phyloP scores from a whole-genome alignment of 2,888 invertebrate species.

The Parasteatoda lunata region DNA sequence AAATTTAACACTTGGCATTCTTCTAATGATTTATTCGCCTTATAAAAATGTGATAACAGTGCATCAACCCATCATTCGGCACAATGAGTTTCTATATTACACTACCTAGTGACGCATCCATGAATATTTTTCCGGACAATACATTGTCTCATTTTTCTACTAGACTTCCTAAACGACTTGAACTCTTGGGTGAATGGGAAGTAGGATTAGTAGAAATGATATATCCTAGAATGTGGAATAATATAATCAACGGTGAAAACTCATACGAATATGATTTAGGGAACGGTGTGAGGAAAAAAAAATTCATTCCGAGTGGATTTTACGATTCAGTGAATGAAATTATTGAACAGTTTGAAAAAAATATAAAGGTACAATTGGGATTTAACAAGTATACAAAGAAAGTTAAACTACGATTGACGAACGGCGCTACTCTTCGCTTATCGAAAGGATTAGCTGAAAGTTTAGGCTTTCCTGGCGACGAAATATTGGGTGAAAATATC shows the following conservation, averaged over 20 bases:
- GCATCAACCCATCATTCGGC: neutral
- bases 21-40: slow-evolving; percentile 1
- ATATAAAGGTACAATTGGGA: too few species aligned
- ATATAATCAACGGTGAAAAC: slow-evolving; percentile 14
- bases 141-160: slow-evolving; percentile 71
- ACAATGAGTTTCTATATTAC: slow-evolving; percentile 67
- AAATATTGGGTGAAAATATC: too few species aligned
- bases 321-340: slow-evolving; percentile 11
- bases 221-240: slow-evolving; percentile 58
- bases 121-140: slow-evolving; percentile 71
- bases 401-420: too few species aligned
- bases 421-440: too few species aligned
- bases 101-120: slow-evolving; percentile 70
- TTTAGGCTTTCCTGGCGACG: too few species aligned
- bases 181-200: slow-evolving; percentile 70
- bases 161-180: slow-evolving; percentile 69
- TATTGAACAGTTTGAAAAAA: too few species aligned
- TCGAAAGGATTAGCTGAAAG: too few species aligned
- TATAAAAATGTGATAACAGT: slow-evolving; percentile 10
- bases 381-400: too few species aligned
- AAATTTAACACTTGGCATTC: slow-evolving; percentile 28
- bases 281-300: neutral
- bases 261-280: slow-evolving; percentile 11
- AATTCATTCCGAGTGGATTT: slow-evolving; percentile 14
- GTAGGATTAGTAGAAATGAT: slow-evolving; percentile 70